Evolutionary conservation across 2,888 invertebrate genomes (phyloP), one percentile per base, ranked within the genome.

Genomic region (Andrena chrysosceles): DNA sequence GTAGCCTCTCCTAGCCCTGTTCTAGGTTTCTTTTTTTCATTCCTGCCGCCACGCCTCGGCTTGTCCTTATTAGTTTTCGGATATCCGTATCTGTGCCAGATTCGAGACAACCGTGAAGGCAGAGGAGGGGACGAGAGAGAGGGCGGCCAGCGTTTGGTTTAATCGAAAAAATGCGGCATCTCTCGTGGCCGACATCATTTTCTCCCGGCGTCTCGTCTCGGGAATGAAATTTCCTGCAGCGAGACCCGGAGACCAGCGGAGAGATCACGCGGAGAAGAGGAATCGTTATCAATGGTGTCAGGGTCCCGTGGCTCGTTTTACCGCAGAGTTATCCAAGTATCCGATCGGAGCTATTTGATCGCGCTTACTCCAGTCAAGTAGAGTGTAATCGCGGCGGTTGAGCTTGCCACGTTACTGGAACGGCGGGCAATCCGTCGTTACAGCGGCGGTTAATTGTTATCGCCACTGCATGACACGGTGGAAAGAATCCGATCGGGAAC

Each of bases 201-300:
- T 77, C 76, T 35, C 26, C 35, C 26, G 64, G 67, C 59, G 54
- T 77, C 54, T 77, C 42, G 33, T 69, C 66, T 35, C 42, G 23
- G 23, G 29, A 69, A 64, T 78, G 56, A 78, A 66, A 78, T 78
- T 78, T 66, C 35, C 56, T 69, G 35, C 63, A 49, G 29, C 35
- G 59, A 48, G 49, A 31, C 52, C 63, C 52, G 29, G 49, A 26
- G 63, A 71, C 31, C 48, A n/a, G 70, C 23, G 60, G 56, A 68
- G 66, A 75, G 81, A 84, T 79, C 68, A 64, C 77, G 81, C 70
- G 56, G 77, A 73, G 76, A 79, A 69, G 79, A 69, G 76, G 70
- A 89, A 81, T 87, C 79, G 85, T 90, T 90, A 90, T 89, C 89
- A 88, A 84, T 84, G 84, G 86, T 89, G 90, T 87, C 90, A 89